phyloP scores from a whole-genome alignment of 2,113 vertebrate species.

The Heterotis niloticus region DNA sequence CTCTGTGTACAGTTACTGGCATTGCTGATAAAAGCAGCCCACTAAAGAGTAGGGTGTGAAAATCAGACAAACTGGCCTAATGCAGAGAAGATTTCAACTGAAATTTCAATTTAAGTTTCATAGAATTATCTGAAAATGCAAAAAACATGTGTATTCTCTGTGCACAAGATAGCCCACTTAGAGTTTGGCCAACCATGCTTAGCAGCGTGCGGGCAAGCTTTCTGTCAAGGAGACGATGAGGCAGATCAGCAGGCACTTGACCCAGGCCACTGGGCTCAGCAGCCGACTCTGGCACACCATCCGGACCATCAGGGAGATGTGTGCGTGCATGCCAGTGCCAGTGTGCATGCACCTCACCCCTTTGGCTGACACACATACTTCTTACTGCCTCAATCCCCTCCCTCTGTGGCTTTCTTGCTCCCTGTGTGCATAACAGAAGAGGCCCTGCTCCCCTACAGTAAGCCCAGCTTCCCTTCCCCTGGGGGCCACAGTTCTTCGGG shows the following conservation, averaged over 20 bases:
- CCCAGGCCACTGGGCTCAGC: constrained; percentile 35
- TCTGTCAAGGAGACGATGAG: neutral
- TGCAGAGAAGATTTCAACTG: too few species aligned
- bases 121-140: too few species aligned
- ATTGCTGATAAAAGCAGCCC: too few species aligned
- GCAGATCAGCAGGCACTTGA: constrained; percentile 22
- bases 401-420: neutral
- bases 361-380: neutral
- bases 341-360: neutral
- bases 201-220: constrained; percentile 17
- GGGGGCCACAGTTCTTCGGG: constrained; percentile 94
- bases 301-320: neutral
- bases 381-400: neutral
- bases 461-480: constrained; percentile 92
- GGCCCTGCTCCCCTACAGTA: constrained; percentile 87
- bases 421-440: constrained; percentile 72
- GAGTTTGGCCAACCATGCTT: neutral
- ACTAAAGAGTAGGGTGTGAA: too few species aligned
- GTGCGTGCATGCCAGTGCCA: too few species aligned
- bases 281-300: neutral
- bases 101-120: too few species aligned
- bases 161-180: neutral
- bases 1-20: too few species aligned
- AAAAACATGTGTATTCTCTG: neutral
- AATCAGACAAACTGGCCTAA: too few species aligned